Percentiles rank a stretch among this genome's conserved stretches.
Evolutionary conservation across 2,888 invertebrate genomes (phyloP).

Genomic region (Oasisia sp.): DNA sequence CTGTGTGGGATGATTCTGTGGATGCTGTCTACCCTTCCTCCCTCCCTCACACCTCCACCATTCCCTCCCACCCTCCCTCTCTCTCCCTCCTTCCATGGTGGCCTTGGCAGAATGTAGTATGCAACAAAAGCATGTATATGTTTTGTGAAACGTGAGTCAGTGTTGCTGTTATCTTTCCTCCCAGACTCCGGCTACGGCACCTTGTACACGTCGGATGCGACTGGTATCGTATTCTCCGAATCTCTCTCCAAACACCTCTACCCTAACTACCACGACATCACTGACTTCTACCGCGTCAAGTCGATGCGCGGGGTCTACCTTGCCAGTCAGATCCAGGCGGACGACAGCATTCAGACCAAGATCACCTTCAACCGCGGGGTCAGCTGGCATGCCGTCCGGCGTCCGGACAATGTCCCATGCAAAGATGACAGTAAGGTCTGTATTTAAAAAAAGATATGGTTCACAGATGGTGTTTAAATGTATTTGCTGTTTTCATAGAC

Average conservation of each 20-base stretch:
- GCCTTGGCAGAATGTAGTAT: neutral
- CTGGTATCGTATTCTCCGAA: slow-evolving; percentile 60
- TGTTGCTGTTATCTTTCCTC: slow-evolving; percentile 25
- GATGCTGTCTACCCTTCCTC: too few species aligned
- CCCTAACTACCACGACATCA: slow-evolving; percentile 58
- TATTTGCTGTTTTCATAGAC: too few species aligned
- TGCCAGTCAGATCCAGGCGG: slow-evolving; percentile 58
- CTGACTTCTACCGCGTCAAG: slow-evolving; percentile 61
- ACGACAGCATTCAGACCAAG: slow-evolving; percentile 60
- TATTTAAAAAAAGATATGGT: neutral
- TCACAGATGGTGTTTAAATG: too few species aligned
- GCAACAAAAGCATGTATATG: neutral
- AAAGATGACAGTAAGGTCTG: slow-evolving; percentile 54
- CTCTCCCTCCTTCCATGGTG: too few species aligned
- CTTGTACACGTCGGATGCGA: slow-evolving; percentile 59
- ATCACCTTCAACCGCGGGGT: slow-evolving; percentile 63
- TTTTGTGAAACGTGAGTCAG: neutral
- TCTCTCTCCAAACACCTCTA: slow-evolving; percentile 61
- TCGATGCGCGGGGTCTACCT: slow-evolving; percentile 60
- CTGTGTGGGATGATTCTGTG: too few species aligned
- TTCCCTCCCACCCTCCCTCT: too few species aligned
- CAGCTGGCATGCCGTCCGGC: slow-evolving; percentile 56
- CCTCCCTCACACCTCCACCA: too few species aligned
- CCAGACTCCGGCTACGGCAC: slow-evolving; percentile 63
- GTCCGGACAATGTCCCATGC: slow-evolving; percentile 53